Evolutionary conservation across 2,797 vertebrate species (phyloP), one percentile per base, ranked within the genome.

Genomic region (Psittacula derbiana): DNA sequence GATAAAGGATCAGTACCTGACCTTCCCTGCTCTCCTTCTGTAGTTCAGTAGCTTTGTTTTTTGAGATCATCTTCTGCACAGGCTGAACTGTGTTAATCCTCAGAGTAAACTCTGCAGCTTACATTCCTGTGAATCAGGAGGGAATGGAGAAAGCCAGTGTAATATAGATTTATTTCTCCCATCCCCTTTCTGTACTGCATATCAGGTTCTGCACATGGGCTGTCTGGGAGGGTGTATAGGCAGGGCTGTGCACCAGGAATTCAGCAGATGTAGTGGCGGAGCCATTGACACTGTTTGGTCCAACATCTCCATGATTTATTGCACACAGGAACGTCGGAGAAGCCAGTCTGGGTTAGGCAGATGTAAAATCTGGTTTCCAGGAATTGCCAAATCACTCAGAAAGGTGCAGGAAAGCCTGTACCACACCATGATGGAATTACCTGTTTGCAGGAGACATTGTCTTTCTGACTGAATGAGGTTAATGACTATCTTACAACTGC

Each of bases 391-490:
- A 74, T 84, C 85, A 86, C 75, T 91, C 62, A 70, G 76, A 81
- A 96, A 76, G 47, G 58, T 69, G n/a, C 38, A 84, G 38, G 86
- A 72, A 88, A 72, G 17, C 41, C 79, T 80, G 18, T 80, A 85
- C 24, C 31, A 44, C 23, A 69, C 67, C 2, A 0, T 53, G 78
- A 61, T 24, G 16, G 74, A 95, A 89, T 87, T 86, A 87, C 74
- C 57, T 81, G n/a, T 65, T 93, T 23, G 13, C 12, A 47, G 71
- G 47, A 94, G 71, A 41, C 62, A 47, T 94, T 92, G 93, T 82
- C 49, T 65, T 94, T 86, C 83, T 95, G 90, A 91, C 80, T 92
- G 95, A 96, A 90, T 90, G 91, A 92, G 76, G 94, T 93, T 95
- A 95, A 95, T 92, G 94, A 85, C 93, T 62, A 61, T 76, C 71